Percentiles rank a stretch among this genome's conserved stretches.
These are phyloP conservation scores for Bombus terrestris DNA, from an alignment of 1,140 invertebrate species.

Conservation along the genomic window DNA sequence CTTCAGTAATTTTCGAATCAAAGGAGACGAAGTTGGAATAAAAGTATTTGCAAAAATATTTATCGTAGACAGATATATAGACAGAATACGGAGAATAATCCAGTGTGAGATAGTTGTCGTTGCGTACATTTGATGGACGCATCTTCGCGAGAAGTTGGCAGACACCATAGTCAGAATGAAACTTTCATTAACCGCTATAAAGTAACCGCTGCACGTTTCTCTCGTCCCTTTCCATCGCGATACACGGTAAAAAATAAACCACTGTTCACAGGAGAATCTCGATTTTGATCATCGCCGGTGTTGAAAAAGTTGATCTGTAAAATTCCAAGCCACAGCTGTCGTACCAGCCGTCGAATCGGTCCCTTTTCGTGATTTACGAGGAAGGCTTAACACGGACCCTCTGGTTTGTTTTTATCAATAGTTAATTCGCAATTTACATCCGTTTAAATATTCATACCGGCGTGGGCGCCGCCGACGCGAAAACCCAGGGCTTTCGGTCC, in stretches of 20 bases:
- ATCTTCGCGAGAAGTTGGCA: neutral
- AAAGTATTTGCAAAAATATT: neutral
- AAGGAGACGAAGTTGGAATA: neutral
- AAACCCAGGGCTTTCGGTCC: slow-evolving; percentile 65
- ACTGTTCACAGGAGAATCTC: neutral
- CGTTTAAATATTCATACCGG: slow-evolving; percentile 73
- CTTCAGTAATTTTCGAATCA: too few species aligned
- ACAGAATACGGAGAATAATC: neutral
- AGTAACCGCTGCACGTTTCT: neutral
- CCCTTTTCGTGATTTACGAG: slow-evolving; percentile 58
- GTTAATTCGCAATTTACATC: slow-evolving; percentile 76
- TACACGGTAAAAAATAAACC: neutral
- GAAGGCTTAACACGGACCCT: slow-evolving; percentile 64
- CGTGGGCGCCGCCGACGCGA: slow-evolving; percentile 34
- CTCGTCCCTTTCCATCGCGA: neutral
- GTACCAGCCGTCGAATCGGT: too few species aligned
- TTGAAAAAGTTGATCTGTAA: slow-evolving; percentile 10
- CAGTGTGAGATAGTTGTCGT: neutral
- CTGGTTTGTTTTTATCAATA: slow-evolving; percentile 76
- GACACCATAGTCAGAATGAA: neutral
- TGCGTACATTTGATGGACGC: neutral
- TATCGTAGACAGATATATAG: neutral
- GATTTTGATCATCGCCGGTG: slow-evolving; percentile 2
- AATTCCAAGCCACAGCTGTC: neutral
- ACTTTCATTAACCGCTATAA: neutral